A percentile compares a stretch with the other conserved stretches of the same genome.
Evolutionary conservation across 2,888 invertebrate genomes (phyloP).

Genomic region (Arenicola marina): DNA sequence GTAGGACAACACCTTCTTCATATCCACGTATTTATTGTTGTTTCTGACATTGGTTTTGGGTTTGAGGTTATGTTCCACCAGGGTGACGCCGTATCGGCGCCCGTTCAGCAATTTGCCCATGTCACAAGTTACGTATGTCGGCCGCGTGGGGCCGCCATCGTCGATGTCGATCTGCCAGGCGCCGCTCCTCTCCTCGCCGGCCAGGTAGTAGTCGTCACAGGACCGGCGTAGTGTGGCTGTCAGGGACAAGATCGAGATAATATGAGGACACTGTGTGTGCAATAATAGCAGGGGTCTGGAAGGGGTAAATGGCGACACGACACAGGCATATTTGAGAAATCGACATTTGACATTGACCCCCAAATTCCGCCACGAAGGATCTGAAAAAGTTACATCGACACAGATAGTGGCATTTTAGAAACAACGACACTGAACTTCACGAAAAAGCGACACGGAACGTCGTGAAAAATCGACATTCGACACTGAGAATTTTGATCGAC

Average conservation of each 20-base stretch:
- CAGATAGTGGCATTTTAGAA: too few species aligned
- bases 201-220: slow-evolving; percentile 1
- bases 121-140: slow-evolving; percentile 88
- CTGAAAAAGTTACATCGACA: too few species aligned
- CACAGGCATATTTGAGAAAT: too few species aligned
- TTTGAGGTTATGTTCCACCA: slow-evolving; percentile 46
- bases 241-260: neutral
- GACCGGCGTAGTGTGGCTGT: neutral
- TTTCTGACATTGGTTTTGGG: slow-evolving; percentile 39
- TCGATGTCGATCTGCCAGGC: neutral
- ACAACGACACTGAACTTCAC: too few species aligned
- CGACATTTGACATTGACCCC: too few species aligned
- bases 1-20: slow-evolving; percentile 44
- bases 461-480: too few species aligned
- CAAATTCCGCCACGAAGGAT: too few species aligned
- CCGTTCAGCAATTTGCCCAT: slow-evolving; percentile 66
- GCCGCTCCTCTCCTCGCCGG: neutral
- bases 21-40: slow-evolving; percentile 30
- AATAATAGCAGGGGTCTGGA: neutral
- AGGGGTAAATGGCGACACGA: too few species aligned
- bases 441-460: too few species aligned
- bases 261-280: neutral
- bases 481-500: too few species aligned
- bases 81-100: slow-evolving; percentile 38
- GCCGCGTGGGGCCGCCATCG: neutral